Conservation (phyloP, 2,797 vertebrate species). For the Ctenochaetus hawaiiensis region DNA sequence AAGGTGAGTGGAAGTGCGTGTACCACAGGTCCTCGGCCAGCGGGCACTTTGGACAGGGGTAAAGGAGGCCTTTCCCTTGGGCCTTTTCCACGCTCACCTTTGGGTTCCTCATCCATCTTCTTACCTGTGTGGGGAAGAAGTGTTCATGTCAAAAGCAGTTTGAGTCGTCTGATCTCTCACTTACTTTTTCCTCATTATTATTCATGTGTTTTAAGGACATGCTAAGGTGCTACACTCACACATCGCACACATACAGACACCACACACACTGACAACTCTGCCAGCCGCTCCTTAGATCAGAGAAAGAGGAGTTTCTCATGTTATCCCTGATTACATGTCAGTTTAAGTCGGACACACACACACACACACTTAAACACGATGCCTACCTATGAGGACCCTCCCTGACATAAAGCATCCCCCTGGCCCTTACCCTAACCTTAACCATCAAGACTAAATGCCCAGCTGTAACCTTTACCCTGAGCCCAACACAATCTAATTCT, state of each 20-base stretch:
- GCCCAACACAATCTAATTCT: too few species aligned
- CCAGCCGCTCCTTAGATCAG: slow-evolving; percentile 57
- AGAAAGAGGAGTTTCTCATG: slow-evolving; percentile 35
- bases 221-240: slow-evolving; percentile 1
- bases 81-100: slow-evolving; percentile 92
- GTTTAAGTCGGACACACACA: slow-evolving; percentile 32
- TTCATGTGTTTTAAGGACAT: neutral
- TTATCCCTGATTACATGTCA: slow-evolving; percentile 52
- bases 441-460: too few species aligned
- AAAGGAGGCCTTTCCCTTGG: slow-evolving; percentile 86
- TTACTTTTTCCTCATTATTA: neutral
- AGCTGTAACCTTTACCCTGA: too few species aligned
- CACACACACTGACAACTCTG: slow-evolving; percentile 23
- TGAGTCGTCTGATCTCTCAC: slow-evolving; percentile 4
- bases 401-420: too few species aligned
- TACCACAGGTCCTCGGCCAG: slow-evolving; percentile 87
- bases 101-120: slow-evolving; percentile 95
- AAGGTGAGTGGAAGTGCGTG: slow-evolving; percentile 81
- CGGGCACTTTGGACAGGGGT: slow-evolving; percentile 87
- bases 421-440: too few species aligned
- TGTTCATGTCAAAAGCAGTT: neutral
- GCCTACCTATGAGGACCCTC: too few species aligned
- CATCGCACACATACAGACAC: neutral
- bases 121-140: slow-evolving; percentile 83
- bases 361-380: too few species aligned